phyloP scores from a whole-genome alignment of 2,797 vertebrate genomes.

The Chelmon rostratus region DNA sequence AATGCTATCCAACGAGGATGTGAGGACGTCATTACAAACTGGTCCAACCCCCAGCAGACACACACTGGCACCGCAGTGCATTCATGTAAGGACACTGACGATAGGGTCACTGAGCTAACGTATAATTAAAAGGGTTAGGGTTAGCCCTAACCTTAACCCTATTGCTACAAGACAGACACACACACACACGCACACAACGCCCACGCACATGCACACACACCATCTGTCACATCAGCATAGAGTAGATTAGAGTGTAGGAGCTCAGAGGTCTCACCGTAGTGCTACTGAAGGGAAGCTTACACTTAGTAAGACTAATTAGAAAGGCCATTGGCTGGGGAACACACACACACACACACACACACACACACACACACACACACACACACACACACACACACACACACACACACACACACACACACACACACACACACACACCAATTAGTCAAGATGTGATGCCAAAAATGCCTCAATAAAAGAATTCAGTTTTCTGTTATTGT shows the following conservation, averaged over 20 bases:
- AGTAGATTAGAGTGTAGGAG: slow-evolving; percentile 80
- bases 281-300: slow-evolving; percentile 63
- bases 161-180: slow-evolving; percentile 26
- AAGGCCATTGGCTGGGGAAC: slow-evolving; percentile 55
- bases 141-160: neutral
- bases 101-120: slow-evolving; percentile 18
- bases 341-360: neutral
- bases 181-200: slow-evolving; percentile 55
- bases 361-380: too few relatives aligned
- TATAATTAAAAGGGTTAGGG: slow-evolving; percentile 55
- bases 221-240: slow-evolving; percentile 85
- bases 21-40: slow-evolving; percentile 36
- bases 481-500: neutral
- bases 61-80: neutral
- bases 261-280: slow-evolving; percentile 58
- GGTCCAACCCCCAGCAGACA: slow-evolving; percentile 25
- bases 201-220: slow-evolving; percentile 58
- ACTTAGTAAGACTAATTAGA: slow-evolving; percentile 65
- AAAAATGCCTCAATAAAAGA: neutral
- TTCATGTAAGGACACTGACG: slow-evolving; percentile 14
- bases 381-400: slow-evolving; percentile 5
- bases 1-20: slow-evolving; percentile 16
- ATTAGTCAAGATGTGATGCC: slow-evolving; percentile 36
- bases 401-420: too few relatives aligned
- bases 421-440: slow-evolving; percentile 21